These are phyloP conservation scores for Dinoponera quadriceps DNA, from an alignment of 1,140 invertebrate genomes.

Conservation along the genomic window DNA sequence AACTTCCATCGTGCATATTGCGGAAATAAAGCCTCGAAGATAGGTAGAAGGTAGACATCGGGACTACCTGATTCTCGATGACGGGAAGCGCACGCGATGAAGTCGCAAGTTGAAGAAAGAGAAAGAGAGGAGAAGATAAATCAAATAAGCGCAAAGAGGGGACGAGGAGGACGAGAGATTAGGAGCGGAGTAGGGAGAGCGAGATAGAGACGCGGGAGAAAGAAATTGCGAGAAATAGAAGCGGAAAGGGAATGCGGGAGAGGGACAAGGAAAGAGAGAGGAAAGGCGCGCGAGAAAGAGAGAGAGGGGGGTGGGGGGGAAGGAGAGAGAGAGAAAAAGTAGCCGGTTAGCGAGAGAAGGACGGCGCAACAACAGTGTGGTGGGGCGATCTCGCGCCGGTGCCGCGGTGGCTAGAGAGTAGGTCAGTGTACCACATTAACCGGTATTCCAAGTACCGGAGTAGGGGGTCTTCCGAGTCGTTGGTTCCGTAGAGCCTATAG, in stretches of 20 bases:
- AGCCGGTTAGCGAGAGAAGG: constrained; percentile 67
- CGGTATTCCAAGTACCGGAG: constrained; percentile 75
- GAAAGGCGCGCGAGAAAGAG: constrained; percentile 59
- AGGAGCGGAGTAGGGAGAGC: constrained; percentile 7
- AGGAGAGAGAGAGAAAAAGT: constrained; percentile 49
- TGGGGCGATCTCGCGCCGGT: constrained; percentile 65
- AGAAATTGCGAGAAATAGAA: constrained; percentile 55
- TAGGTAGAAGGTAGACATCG: too few species aligned
- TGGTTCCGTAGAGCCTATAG: constrained; percentile 83
- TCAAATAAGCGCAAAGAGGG: background rate
- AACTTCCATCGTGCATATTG: too few species aligned
- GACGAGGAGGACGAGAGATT: constrained; percentile 29
- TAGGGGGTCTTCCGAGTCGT: constrained; percentile 81
- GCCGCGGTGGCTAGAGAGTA: constrained; percentile 80
- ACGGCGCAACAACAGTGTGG: constrained; percentile 74
- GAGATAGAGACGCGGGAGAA: constrained; percentile 12
- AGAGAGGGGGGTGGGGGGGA: constrained; percentile 31
- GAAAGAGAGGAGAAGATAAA: constrained; percentile 43
- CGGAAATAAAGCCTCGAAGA: too few species aligned
- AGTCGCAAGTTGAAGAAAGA: constrained; percentile 19
- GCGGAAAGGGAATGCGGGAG: constrained; percentile 70
- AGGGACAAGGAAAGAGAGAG: constrained; percentile 69
- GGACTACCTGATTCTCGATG: too few species aligned
- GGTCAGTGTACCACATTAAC: constrained; percentile 86
- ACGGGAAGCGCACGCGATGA: background rate